Conservation (phyloP, 2,888 invertebrate species). For the Limnephilus marmoratus region DNA sequence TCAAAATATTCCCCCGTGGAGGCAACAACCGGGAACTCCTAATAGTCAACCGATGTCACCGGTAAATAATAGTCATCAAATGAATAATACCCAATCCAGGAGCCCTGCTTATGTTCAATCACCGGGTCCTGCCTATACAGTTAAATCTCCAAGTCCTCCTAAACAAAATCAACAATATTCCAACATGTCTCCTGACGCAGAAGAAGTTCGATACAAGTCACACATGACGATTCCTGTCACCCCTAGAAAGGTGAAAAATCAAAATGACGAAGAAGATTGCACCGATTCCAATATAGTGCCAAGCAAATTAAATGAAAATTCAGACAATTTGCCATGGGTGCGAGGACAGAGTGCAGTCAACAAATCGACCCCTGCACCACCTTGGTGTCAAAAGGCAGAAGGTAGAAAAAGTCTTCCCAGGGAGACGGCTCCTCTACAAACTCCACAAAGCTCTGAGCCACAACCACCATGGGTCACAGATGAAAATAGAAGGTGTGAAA, state of each 20-base stretch:
- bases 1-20: conserved; percentile 57
- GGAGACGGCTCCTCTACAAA: conserved; percentile 70
- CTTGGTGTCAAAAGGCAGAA: conserved; percentile 75
- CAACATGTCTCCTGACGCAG: conserved; percentile 68
- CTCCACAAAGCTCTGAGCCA: conserved; percentile 68
- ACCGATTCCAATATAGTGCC: conserved; percentile 69
- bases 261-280: conserved; percentile 72
- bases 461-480: conserved; percentile 76
- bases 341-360: conserved; percentile 68
- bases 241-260: conserved; percentile 72
- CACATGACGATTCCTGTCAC: conserved; percentile 76
- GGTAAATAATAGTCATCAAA: conserved; percentile 69
- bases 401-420: conserved; percentile 72
- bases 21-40: conserved; percentile 69
- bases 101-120: conserved; percentile 41
- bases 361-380: conserved; percentile 67
- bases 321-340: conserved; percentile 75
- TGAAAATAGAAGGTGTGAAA: conserved; percentile 73
- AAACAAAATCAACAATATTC: conserved; percentile 67
- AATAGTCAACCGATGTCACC: conserved; percentile 71
- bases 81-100: conserved; percentile 41
- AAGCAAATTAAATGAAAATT: conserved; percentile 72
- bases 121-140: conserved; percentile 43
- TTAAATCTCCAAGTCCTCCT: conserved; percentile 56
- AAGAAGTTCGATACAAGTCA: conserved; percentile 73